Evolutionary conservation across 2,888 invertebrate species (phyloP).

Genomic region (Ectemnius continuus): DNA sequence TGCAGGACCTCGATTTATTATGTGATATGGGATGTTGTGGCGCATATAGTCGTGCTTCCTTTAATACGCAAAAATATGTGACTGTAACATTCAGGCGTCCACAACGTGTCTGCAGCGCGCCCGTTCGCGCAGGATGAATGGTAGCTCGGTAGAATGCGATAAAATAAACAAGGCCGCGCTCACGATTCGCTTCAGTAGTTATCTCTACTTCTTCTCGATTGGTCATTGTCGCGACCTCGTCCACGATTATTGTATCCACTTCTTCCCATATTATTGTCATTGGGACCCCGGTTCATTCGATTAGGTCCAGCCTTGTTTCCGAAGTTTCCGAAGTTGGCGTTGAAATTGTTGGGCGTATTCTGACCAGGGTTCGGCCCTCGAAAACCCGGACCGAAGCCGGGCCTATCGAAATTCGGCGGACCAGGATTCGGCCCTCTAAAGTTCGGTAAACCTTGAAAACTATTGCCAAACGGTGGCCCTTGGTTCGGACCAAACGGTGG

Average conservation of each 20-base stretch:
- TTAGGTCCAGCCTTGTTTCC: slow-evolving; percentile 67
- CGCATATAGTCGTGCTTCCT: too few relatives aligned
- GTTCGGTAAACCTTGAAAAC: slow-evolving; percentile 69
- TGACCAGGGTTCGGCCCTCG: slow-evolving; percentile 67
- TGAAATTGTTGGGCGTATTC: slow-evolving; percentile 59
- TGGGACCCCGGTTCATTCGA: slow-evolving; percentile 65
- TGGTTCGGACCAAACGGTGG: slow-evolving; percentile 68
- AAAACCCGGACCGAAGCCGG: slow-evolving; percentile 69
- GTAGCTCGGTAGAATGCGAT: slow-evolving; percentile 13
- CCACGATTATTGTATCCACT: slow-evolving; percentile 67
- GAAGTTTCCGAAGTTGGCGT: slow-evolving; percentile 62
- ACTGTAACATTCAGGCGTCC: too few relatives aligned
- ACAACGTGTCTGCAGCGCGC: too few relatives aligned
- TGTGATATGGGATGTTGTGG: too few relatives aligned
- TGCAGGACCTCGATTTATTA: too few relatives aligned
- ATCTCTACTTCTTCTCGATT: slow-evolving; percentile 67
- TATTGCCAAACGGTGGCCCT: slow-evolving; percentile 64
- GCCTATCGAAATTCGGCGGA: slow-evolving; percentile 71
- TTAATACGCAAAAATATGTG: too few relatives aligned
- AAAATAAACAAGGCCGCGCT: slow-evolving; percentile 11
- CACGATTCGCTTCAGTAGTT: slow-evolving; percentile 63
- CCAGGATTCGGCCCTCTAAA: slow-evolving; percentile 69
- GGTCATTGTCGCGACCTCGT: slow-evolving; percentile 68
- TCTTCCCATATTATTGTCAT: slow-evolving; percentile 64
- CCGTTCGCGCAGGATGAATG: slow-evolving; percentile 9